Conservation (phyloP, 92 coral and sea anemone genomes). For the Galaxea fascicularis region DNA sequence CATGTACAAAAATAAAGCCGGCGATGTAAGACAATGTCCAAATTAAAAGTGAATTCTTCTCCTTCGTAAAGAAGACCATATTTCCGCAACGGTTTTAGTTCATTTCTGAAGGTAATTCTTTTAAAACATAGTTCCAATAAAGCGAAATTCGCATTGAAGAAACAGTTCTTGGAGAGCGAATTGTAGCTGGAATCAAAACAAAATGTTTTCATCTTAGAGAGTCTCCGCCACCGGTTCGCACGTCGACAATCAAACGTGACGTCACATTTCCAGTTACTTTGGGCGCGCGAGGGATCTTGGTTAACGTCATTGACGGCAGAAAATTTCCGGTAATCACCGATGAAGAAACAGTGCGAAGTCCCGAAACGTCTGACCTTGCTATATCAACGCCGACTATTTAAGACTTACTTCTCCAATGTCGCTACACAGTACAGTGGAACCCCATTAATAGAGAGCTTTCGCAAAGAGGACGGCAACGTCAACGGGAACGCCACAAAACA, state of each 20-base stretch:
- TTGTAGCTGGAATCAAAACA: slow-evolving; percentile 53
- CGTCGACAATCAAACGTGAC: slow-evolving; percentile 43
- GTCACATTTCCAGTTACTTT: slow-evolving; percentile 8
- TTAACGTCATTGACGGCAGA: neutral
- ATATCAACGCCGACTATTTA: no score
- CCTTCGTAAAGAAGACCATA: slow-evolving; percentile 47
- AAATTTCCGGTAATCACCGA: no score
- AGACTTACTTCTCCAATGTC: no score
- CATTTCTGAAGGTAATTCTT: neutral
- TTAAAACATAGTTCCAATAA: neutral
- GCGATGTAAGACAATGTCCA: neutral
- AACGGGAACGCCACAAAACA: no score
- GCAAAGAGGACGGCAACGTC: no score
- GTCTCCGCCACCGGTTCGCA: slow-evolving; percentile 2
- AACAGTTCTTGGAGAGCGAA: slow-evolving; percentile 5
- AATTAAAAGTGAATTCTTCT: neutral
- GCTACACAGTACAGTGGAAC: no score
- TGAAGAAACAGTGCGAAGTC: neutral
- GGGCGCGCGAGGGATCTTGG: slow-evolving; percentile 20
- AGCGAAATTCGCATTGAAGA: neutral
- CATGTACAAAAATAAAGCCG: neutral
- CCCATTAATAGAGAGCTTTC: no score
- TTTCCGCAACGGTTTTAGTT: neutral
- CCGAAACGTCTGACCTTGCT: no score
- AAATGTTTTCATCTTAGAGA: slow-evolving; percentile 38